These are phyloP conservation scores for Centropus bengalensis DNA, from an alignment of 2,113 vertebrate genomes.

Conservation along the genomic window DNA sequence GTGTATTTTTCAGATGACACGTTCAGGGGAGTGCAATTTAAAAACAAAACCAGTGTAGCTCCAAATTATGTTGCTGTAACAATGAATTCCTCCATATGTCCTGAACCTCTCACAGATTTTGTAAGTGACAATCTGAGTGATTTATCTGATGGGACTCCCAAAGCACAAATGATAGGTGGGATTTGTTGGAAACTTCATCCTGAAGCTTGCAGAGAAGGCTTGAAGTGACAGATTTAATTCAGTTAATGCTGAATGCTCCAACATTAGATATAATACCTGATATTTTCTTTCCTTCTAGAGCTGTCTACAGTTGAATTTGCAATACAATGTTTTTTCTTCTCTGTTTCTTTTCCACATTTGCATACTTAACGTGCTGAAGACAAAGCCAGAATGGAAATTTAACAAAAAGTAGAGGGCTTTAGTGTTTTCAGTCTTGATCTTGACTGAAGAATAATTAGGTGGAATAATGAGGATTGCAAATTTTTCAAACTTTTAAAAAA, in stretches of 20 bases:
- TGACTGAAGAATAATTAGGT: neutral
- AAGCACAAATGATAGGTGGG: fast-evolving
- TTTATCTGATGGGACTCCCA: neutral
- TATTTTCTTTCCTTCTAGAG: neutral
- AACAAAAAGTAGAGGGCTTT: neutral
- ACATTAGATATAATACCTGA: neutral
- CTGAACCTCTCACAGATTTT: neutral
- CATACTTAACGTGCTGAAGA: neutral
- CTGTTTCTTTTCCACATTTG: neutral
- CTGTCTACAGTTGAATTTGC: neutral
- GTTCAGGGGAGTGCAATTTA: neutral
- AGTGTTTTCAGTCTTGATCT: neutral
- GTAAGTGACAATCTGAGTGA: neutral
- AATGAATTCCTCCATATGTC: neutral
- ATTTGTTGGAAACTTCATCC: neutral
- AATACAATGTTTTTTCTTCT: neutral
- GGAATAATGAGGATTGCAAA: neutral
- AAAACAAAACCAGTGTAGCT: neutral
- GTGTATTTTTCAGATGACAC: neutral
- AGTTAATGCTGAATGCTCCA: neutral
- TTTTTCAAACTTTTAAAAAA: neutral
- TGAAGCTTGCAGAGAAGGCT: neutral
- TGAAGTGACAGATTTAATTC: neutral
- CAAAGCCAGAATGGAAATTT: neutral
- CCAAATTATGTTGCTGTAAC: neutral